Conservation (phyloP, 35 echinoderm and acorn worm species). For the Lytechinus variegatus region DNA sequence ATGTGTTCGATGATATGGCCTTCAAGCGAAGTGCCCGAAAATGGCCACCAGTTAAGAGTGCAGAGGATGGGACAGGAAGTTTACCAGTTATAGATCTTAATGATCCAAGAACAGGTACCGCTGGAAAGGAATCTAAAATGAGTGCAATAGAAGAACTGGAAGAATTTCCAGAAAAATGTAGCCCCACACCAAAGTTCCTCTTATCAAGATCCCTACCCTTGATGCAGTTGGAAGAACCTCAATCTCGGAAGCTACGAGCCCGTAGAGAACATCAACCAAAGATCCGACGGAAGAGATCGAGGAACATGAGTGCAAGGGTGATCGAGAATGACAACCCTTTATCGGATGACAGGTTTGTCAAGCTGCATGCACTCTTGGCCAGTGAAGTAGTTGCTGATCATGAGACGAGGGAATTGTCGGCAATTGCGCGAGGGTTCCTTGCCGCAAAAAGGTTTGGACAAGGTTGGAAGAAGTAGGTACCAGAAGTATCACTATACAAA, state of each 20-base stretch:
- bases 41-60: background rate
- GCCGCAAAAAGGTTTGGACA: slow-evolving; percentile 27
- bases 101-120: background rate
- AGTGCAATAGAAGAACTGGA: slow-evolving; percentile 29
- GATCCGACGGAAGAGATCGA: background rate
- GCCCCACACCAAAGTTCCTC: slow-evolving; percentile 42
- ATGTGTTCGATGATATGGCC: slow-evolving; percentile 11
- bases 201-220: slow-evolving; percentile 49
- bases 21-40: background rate
- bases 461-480: background rate
- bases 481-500: background rate
- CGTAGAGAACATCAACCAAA: background rate
- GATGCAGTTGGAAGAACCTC: slow-evolving; percentile 45
- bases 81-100: background rate
- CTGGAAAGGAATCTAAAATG: background rate
- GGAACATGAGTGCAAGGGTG: background rate
- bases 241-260: background rate
- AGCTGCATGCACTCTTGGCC: slow-evolving; percentile 34
- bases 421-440: slow-evolving; percentile 38
- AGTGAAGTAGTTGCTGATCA: slow-evolving; percentile 35
- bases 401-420: slow-evolving; percentile 55
- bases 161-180: background rate
- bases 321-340: slow-evolving; percentile 44
- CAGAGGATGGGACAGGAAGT: background rate
- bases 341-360: slow-evolving; percentile 61